These are phyloP conservation scores for Heliconius sara DNA, from an alignment of 2,888 invertebrate species.

Conservation along the genomic window DNA sequence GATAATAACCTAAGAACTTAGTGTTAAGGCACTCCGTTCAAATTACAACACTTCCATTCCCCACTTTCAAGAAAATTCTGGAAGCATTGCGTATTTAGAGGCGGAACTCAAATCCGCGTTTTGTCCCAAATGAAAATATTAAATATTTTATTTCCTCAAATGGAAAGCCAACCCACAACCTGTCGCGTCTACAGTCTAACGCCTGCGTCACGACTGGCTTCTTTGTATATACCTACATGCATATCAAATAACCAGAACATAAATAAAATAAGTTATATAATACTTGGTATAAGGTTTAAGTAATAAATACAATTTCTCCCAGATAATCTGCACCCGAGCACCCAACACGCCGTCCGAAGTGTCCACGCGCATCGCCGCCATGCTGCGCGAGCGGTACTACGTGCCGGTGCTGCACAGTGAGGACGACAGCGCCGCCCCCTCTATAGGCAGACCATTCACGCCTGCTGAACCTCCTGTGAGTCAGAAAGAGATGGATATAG, in stretches of 20 bases:
- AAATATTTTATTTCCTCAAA: neutral
- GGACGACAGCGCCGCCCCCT: conserved; percentile 89
- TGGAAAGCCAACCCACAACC: neutral
- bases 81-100: too few species aligned
- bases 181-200: neutral
- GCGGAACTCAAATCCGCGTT: too few species aligned
- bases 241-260: neutral
- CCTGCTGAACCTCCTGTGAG: conserved; percentile 87
- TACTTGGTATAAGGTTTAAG: too few species aligned
- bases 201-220: neutral
- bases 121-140: neutral
- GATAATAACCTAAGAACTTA: too few species aligned
- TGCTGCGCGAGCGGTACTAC: conserved; percentile 91
- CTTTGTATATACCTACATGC: neutral
- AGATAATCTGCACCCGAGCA: conserved; percentile 91
- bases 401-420: conserved; percentile 93
- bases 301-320: conserved; percentile 25
- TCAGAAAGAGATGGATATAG: conserved; percentile 38
- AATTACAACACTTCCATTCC: too few species aligned
- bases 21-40: too few species aligned
- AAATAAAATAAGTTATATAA: neutral
- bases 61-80: too few species aligned
- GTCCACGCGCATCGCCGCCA: conserved; percentile 81
- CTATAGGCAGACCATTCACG: conserved; percentile 91
- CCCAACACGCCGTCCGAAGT: conserved; percentile 70